Conservation (phyloP, 2,888 invertebrate species). For the Aleiodes alternator region DNA sequence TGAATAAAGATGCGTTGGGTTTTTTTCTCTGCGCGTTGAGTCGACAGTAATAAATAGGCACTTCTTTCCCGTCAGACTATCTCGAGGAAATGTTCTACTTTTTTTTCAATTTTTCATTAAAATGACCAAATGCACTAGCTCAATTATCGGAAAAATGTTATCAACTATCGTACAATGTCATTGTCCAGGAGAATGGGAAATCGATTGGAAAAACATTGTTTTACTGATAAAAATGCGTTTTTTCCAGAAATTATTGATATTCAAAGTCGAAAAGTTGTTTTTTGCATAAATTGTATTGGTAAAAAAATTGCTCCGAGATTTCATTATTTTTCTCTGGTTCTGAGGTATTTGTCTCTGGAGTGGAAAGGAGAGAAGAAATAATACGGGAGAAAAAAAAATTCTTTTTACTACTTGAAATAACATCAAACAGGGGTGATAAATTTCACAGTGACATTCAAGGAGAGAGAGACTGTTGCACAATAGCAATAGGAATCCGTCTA, state of each 20-base stretch:
- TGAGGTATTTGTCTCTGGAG: background rate
- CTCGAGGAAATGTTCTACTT: too few relatives aligned
- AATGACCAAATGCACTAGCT: background rate
- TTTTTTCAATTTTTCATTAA: background rate
- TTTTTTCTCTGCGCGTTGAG: too few relatives aligned
- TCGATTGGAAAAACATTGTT: too few relatives aligned
- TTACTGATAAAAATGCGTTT: too few relatives aligned
- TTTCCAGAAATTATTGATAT: too few relatives aligned
- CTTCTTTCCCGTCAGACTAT: too few relatives aligned
- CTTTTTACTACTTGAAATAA: background rate
- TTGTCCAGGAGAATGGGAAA: background rate
- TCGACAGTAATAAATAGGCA: too few relatives aligned
- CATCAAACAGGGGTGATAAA: conserved; percentile 29
- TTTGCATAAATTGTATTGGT: too few relatives aligned
- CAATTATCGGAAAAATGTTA: conserved; percentile 24
- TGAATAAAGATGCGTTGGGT: too few relatives aligned
- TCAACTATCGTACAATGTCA: conserved; percentile 17
- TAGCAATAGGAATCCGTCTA: conserved; percentile 8
- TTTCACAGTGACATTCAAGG: background rate
- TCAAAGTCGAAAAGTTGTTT: too few relatives aligned
- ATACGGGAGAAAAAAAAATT: background rate
- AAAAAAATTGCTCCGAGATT: background rate
- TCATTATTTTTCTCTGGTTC: background rate
- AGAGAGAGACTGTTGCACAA: conserved; percentile 12
- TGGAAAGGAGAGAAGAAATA: background rate